phyloP scores from a whole-genome alignment of 2,113 vertebrate genomes.

The Sterna hirundo region DNA sequence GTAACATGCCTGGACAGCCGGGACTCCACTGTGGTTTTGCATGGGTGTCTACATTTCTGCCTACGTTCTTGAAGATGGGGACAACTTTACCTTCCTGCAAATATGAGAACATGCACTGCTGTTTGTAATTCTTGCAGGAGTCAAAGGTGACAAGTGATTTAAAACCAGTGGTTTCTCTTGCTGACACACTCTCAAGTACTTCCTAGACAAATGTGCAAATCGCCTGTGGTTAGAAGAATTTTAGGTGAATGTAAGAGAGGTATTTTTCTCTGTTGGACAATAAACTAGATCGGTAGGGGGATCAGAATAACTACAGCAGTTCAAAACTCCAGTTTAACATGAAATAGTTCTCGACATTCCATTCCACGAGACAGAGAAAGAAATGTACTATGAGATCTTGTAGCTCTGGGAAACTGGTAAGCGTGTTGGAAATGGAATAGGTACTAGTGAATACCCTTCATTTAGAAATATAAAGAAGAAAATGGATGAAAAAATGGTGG shows the following conservation, averaged over 20 bases:
- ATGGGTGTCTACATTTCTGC: background rate
- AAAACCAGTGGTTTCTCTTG: background rate
- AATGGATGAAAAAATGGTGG: constrained; percentile 3
- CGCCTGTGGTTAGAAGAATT: background rate
- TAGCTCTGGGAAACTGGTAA: background rate
- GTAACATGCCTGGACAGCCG: background rate
- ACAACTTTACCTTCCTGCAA: background rate
- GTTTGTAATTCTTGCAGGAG: background rate
- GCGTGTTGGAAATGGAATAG: background rate
- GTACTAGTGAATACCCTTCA: background rate
- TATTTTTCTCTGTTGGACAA: constrained; percentile 4
- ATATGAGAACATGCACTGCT: background rate
- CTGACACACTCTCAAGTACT: background rate
- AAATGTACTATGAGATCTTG: background rate
- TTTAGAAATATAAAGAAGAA: background rate
- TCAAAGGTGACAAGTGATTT: background rate
- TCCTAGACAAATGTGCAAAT: background rate
- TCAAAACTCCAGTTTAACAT: constrained; percentile 16
- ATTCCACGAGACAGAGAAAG: background rate
- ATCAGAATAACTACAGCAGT: background rate
- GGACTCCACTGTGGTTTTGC: background rate
- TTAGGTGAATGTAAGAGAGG: background rate
- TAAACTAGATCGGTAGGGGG: background rate
- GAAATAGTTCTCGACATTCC: background rate
- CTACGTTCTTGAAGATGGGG: background rate